Evolutionary conservation across 2,113 vertebrate species (phyloP).

Genomic region (Bagarius yarrelli): DNA sequence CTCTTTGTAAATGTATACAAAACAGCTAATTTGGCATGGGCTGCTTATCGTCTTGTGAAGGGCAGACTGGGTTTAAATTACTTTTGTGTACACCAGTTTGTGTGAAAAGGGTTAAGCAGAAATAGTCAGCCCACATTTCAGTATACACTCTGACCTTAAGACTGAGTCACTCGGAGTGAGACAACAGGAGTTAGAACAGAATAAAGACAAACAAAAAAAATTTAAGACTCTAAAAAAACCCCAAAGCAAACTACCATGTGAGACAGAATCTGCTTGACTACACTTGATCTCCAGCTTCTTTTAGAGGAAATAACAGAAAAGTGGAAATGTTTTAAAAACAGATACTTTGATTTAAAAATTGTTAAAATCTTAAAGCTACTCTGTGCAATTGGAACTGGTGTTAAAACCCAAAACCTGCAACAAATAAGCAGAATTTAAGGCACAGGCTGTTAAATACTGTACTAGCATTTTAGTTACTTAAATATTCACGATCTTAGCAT

Average conservation of each 20-base stretch:
- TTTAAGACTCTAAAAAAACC: not conserved
- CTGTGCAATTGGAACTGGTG: conserved; percentile 48
- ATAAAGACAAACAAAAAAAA: not conserved
- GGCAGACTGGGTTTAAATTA: not conserved
- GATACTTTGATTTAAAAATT: conserved; percentile 23
- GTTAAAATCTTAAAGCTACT: conserved; percentile 47
- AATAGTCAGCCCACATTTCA: not conserved
- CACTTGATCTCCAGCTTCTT: not conserved
- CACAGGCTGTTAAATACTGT: not conserved
- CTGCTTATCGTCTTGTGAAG: conserved; percentile 2
- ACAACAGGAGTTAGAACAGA: conserved; percentile 8
- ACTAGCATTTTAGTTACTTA: not conserved
- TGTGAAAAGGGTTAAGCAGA: conserved; percentile 5
- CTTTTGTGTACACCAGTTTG: not conserved
- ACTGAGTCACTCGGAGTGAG: not conserved
- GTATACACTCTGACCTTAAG: not conserved
- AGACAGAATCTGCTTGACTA: conserved; percentile 12
- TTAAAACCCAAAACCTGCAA: not conserved
- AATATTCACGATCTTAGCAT: not conserved
- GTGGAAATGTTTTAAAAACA: not conserved
- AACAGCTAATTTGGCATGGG: not conserved
- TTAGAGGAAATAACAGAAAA: conserved; percentile 32
- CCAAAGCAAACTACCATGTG: not conserved
- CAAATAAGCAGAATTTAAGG: not conserved
- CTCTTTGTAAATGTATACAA: conserved; percentile 34